These are phyloP conservation scores for Prionailurus viverrinus DNA, from an alignment of 2,113 vertebrate genomes.

Conservation along the genomic window DNA sequence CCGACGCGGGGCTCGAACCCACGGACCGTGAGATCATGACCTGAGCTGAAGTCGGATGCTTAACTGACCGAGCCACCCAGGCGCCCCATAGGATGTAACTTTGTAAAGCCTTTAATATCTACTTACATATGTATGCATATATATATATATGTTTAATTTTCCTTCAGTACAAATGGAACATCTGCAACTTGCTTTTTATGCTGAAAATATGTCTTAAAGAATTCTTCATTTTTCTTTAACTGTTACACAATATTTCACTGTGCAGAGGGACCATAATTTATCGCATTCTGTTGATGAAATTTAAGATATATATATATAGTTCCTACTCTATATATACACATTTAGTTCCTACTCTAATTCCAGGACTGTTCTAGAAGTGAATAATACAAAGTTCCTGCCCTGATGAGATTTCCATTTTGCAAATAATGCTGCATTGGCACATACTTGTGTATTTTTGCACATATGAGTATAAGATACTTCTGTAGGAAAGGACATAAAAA, in stretches of 20 bases:
- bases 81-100: neutral
- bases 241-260: neutral
- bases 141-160: neutral
- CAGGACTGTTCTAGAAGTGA: constrained; percentile 2
- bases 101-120: neutral
- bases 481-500: neutral
- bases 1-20: too few relatives aligned
- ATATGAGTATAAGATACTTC: neutral
- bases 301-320: neutral
- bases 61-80: too few relatives aligned
- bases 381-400: neutral
- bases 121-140: neutral
- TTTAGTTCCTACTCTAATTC: neutral
- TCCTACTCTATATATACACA: neutral
- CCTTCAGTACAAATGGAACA: neutral
- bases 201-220: neutral
- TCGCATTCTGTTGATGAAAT: neutral
- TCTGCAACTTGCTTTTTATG: neutral
- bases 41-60: too few relatives aligned
- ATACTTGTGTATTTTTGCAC: neutral
- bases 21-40: too few relatives aligned
- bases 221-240: neutral
- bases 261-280: neutral
- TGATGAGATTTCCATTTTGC: neutral
- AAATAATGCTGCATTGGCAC: neutral